phyloP scores from a whole-genome alignment of 1,140 invertebrate genomes.

The Sminthurinus signatus region DNA sequence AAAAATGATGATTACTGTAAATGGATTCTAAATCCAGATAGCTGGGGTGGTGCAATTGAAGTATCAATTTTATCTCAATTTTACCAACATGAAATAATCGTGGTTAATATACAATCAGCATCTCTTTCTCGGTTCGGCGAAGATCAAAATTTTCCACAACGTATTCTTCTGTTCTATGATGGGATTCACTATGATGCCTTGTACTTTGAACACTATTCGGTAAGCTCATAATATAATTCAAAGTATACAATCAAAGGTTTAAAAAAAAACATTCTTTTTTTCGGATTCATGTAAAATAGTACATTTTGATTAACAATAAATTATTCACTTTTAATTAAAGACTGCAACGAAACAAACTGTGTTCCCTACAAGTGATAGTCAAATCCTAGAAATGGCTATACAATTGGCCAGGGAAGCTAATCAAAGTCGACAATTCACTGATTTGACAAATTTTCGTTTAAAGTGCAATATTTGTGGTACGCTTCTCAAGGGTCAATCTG shows the following conservation, averaged over 20 bases:
- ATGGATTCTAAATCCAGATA: constrained; percentile 74
- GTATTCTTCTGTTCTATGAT: constrained; percentile 89
- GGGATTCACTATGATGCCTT: constrained; percentile 79
- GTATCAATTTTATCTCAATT: constrained; percentile 78
- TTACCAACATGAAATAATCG: constrained; percentile 87
- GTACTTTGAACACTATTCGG: constrained; percentile 67
- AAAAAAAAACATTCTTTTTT: not conserved
- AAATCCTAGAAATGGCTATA: constrained; percentile 67
- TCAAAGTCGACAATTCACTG: constrained; percentile 73
- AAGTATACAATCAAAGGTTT: not conserved
- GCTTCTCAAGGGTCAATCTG: constrained; percentile 64
- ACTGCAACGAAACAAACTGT: constrained; percentile 64
- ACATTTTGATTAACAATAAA: not conserved
- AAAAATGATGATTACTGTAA: constrained; percentile 77
- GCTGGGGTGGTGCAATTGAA: constrained; percentile 96
- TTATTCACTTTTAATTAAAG: constrained; percentile 51
- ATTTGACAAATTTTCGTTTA: constrained; percentile 76
- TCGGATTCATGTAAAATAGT: constrained; percentile 18
- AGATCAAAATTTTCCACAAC: constrained; percentile 72
- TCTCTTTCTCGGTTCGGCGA: constrained; percentile 91
- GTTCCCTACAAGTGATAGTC: constrained; percentile 67
- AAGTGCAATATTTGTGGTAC: constrained; percentile 72
- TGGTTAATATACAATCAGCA: constrained; percentile 82
- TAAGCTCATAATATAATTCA: constrained; percentile 43
- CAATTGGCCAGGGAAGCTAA: constrained; percentile 80